Evolutionary conservation across 2,113 vertebrate genomes (phyloP).

Genomic region (Otocyon megalotis): DNA sequence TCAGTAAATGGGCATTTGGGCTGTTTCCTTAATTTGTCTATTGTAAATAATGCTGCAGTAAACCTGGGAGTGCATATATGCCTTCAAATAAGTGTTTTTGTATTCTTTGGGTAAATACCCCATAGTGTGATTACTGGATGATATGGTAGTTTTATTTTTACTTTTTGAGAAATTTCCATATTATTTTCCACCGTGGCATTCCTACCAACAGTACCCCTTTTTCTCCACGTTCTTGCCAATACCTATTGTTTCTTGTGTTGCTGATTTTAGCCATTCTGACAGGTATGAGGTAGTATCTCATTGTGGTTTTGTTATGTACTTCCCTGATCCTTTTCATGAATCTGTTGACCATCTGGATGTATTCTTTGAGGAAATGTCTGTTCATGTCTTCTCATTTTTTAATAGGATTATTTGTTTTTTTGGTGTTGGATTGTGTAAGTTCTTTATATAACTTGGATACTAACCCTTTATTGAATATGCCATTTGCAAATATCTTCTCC

Average conservation of each 20-base stretch:
- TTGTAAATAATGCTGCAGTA: background rate
- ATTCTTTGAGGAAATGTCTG: background rate
- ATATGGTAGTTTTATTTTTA: background rate
- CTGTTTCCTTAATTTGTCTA: background rate
- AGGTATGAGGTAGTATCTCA: background rate
- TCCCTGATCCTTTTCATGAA: background rate
- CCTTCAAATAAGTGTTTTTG: background rate
- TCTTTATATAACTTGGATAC: background rate
- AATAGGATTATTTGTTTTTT: background rate
- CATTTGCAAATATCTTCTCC: background rate
- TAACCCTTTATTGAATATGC: background rate
- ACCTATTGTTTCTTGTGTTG: background rate
- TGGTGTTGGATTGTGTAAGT: background rate
- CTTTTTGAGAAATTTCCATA: background rate
- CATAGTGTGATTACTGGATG: background rate
- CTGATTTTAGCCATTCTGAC: background rate
- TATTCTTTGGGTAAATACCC: background rate
- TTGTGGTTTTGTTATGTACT: background rate
- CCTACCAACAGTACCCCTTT: background rate
- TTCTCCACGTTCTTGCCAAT: background rate
- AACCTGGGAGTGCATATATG: background rate
- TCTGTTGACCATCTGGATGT: background rate
- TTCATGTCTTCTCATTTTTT: background rate
- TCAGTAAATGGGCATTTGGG: background rate
- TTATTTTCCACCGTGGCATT: background rate